Base-by-base conservation (phyloP, 2,797 vertebrate species). In the Coregonus ussuriensis region DNA sequence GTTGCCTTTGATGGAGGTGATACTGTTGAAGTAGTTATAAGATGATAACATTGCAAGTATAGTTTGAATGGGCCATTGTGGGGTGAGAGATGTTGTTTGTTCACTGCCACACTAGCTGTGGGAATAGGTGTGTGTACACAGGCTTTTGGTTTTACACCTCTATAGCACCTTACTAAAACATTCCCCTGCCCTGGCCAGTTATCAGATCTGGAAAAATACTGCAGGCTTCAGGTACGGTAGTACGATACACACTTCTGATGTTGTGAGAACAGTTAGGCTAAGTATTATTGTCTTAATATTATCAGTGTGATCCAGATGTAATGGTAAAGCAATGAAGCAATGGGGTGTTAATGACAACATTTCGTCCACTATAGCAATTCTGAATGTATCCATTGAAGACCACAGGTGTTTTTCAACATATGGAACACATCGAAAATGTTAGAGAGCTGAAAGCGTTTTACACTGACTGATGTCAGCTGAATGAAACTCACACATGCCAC, bases 91-190 rank as follows among this genome's bases (percentile, higher is more conserved):
- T 54, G 41, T 71, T 70, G 31, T 35, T 1, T 68, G 35, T 83
- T 87, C 70, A 67, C 79, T 47, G 84, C 78, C 81, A 62, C 29
- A 67, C 15, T 37, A 18, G 25, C 65, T 51, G 0, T 62, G 59
- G 79, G 47, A 71, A 21, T 33, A 33, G 14, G 9, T 63, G 33
- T 65, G 18, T 65, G 77, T 68, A 62, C 71, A 59, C 59, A 68
- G 2, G 74, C 71, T 56, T 31, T 53, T 72, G 53, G 51, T 41
- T 41, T 72, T 25, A 33, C 25, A 5, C 5, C 67, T 37, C 67
- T 41, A 41, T 35, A 69, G 35, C 16, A n/a, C 67, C 71, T 14
- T 72, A 53, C 47, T 53, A 53, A 53, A 31, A 33, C 18, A 21
- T 21, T 62, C 21, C 51, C 1, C 13, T 31, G 4, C 2, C 37